Evolutionary conservation across 2,797 vertebrate genomes (phyloP).

Genomic region (Xenopus petersii): DNA sequence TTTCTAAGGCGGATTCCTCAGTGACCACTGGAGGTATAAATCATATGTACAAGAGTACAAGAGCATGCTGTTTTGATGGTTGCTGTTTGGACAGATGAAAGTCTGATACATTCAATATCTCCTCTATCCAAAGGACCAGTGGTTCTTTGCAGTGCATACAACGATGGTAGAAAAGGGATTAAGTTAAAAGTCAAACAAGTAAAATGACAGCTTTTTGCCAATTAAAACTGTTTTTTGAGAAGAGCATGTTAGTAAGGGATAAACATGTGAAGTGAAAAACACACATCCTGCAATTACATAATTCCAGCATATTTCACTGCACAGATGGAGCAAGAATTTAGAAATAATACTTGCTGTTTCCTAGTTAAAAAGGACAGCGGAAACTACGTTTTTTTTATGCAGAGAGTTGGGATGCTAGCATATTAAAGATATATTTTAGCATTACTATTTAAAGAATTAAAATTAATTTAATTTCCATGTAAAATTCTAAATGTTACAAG

Average conservation of each 20-base stretch:
- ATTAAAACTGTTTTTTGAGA: constrained; percentile 27
- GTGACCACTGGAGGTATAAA: background rate
- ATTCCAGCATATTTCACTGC: constrained; percentile 6
- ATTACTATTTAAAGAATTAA: too few species aligned
- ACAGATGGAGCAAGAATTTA: constrained; percentile 1
- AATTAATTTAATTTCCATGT: too few species aligned
- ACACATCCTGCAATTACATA: constrained; percentile 11
- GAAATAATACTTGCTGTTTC: background rate
- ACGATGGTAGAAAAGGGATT: background rate
- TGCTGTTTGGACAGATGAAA: constrained; percentile 3
- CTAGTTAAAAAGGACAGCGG: background rate
- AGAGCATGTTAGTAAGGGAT: background rate
- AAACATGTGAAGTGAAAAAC: constrained; percentile 5
- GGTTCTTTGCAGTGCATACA: background rate
- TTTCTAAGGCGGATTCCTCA: background rate
- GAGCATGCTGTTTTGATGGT: constrained; percentile 9
- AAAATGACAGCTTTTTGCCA: constrained; percentile 11
- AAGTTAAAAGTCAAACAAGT: constrained; percentile 13
- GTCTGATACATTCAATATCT: background rate
- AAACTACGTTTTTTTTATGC: background rate
- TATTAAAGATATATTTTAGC: too few species aligned
- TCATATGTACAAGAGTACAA: background rate
- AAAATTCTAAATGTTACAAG: too few species aligned
- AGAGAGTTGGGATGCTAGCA: too few species aligned
- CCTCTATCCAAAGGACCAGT: background rate